These are phyloP conservation scores for Lagopus leucura DNA, from an alignment of 2,113 vertebrate genomes.

Conservation along the genomic window DNA sequence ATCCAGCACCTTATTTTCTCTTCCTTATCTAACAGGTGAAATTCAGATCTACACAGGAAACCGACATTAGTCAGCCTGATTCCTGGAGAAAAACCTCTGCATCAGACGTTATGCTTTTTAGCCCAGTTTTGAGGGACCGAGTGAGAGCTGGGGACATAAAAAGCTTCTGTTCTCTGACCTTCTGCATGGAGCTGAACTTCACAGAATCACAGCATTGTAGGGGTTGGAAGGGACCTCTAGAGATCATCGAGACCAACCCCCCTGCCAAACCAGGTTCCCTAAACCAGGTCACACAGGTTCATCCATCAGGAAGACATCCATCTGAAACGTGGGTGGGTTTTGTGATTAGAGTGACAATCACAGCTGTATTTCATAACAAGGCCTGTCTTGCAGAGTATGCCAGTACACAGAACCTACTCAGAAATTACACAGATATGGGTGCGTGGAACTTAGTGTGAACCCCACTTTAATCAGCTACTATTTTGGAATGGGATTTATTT, in stretches of 20 bases:
- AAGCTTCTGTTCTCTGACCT: not conserved
- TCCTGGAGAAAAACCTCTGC: not conserved
- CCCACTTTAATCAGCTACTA: not conserved
- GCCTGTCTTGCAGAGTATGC: not conserved
- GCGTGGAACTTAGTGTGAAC: constrained; percentile 27
- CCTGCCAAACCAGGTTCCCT: no score
- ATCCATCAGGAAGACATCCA: not conserved
- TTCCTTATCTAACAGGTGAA: not conserved
- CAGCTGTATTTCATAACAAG: not conserved
- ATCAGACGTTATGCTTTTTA: not conserved
- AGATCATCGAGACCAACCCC: no score
- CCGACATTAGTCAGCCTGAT: fast-evolving
- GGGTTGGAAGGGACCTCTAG: no score
- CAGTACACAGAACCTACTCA: constrained; percentile 12
- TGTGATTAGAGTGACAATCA: not conserved
- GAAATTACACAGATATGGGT: not conserved
- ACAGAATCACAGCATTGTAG: no score
- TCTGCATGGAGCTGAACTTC: not conserved
- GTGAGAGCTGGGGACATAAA: not conserved
- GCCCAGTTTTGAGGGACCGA: not conserved
- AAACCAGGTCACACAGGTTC: no score
- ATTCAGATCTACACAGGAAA: not conserved
- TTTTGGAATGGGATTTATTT: constrained; percentile 18
- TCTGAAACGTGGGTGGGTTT: not conserved
- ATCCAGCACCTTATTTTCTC: not conserved